Percentiles rank a stretch among this genome's conserved stretches.
Conservation (phyloP, 2,113 vertebrate genomes). For the Macrotis lagotis region DNA sequence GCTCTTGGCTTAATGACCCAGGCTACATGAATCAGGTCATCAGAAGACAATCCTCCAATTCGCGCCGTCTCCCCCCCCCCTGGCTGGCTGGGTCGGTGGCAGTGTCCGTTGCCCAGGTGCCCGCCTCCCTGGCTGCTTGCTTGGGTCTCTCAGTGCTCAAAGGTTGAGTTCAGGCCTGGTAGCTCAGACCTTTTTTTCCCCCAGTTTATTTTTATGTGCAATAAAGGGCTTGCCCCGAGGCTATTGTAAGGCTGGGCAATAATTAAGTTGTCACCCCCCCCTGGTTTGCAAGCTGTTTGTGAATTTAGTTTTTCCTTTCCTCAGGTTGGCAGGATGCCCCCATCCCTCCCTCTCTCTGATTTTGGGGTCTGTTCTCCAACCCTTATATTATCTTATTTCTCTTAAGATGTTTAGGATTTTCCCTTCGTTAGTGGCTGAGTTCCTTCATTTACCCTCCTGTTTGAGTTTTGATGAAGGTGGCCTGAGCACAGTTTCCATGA, state of each 20-base stretch:
- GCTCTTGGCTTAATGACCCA: conserved; percentile 37
- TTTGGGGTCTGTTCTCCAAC: conserved; percentile 9
- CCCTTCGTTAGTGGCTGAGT: neutral
- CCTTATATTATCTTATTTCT: neutral
- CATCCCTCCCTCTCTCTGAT: rapidly evolving
- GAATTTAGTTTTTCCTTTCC: conserved; percentile 5
- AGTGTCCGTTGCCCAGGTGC: neutral
- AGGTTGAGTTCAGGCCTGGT: conserved; percentile 55
- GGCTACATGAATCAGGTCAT: conserved; percentile 40
- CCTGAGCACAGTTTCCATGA: conserved; percentile 21
- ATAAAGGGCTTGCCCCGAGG: conserved; percentile 44
- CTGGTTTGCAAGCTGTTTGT: neutral
- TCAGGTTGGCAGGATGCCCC: neutral
- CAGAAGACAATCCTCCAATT: conserved; percentile 26
- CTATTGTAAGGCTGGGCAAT: neutral
- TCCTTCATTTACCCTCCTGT: neutral
- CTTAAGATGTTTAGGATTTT: conserved; percentile 18
- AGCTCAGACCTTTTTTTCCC: conserved; percentile 68
- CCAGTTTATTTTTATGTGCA: conserved; percentile 48
- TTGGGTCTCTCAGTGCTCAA: neutral
- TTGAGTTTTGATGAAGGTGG: conserved; percentile 11
- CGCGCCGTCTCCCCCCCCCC: no score
- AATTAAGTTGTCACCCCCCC: conserved; percentile 18
- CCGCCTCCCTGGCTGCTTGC: neutral
- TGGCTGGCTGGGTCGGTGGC: conserved; percentile 21